A percentile compares a stretch with the other conserved stretches of the same genome.
These are phyloP conservation scores for Eudasyphora cyanicolor DNA, from an alignment of 2,888 invertebrate genomes.

Conservation along the genomic window DNA sequence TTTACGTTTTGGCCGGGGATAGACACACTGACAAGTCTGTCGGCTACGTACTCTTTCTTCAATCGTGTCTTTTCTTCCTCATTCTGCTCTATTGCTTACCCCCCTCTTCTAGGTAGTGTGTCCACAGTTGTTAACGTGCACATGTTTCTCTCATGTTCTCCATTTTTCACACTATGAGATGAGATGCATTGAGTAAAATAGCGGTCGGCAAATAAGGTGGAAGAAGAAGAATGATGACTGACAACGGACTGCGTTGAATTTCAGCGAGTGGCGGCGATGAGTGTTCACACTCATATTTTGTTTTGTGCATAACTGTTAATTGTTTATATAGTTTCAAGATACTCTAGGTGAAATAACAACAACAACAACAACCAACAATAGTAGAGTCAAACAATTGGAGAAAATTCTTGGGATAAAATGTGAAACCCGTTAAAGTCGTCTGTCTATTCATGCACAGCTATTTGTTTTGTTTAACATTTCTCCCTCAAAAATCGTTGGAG, in stretches of 20 bases:
- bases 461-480: conserved; percentile 1
- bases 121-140: too few species aligned
- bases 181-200: too few species aligned
- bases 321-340: conserved; percentile 47
- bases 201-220: too few species aligned
- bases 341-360: too few species aligned
- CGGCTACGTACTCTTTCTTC: background rate
- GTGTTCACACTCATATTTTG: too few species aligned
- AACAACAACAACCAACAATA: conserved; percentile 22
- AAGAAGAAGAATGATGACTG: background rate
- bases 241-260: background rate
- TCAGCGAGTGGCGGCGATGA: background rate
- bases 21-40: too few species aligned
- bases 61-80: too few species aligned
- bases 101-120: too few species aligned
- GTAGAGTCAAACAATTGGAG: background rate
- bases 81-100: too few species aligned
- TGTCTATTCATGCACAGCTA: conserved; percentile 13
- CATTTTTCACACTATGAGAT: too few species aligned
- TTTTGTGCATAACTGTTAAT: conserved; percentile 53
- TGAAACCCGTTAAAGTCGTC: conserved; percentile 37
- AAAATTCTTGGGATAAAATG: background rate
- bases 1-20: background rate
- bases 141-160: too few species aligned
- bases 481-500: background rate